These are phyloP conservation scores for Lampropteryx suffumata DNA, from an alignment of 2,888 invertebrate species.

Conservation along the genomic window DNA sequence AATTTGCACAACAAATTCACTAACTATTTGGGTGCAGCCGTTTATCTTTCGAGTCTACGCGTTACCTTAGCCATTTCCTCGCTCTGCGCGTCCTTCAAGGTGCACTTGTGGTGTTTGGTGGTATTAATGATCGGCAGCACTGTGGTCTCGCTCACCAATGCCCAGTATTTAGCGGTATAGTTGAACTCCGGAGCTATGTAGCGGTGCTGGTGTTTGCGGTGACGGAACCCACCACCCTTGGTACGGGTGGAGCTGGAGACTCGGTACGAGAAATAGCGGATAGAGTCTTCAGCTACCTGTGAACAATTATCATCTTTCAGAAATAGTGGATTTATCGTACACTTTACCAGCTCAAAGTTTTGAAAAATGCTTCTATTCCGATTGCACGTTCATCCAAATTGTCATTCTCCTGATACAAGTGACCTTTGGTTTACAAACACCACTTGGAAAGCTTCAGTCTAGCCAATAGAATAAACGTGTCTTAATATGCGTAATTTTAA, in stretches of 20 bases:
- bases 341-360: too few relatives aligned
- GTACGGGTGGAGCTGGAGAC: constrained; percentile 74
- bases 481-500: too few relatives aligned
- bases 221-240: constrained; percentile 71
- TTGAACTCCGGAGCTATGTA: constrained; percentile 77
- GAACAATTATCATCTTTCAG: background rate
- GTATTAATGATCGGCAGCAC: constrained; percentile 53
- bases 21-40: too few relatives aligned
- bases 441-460: too few relatives aligned
- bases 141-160: constrained; percentile 72
- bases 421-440: too few relatives aligned
- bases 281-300: constrained; percentile 69
- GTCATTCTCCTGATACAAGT: too few relatives aligned
- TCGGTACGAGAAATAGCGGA: constrained; percentile 72
- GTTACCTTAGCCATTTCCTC: constrained; percentile 72
- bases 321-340: too few relatives aligned
- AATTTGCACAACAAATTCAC: too few relatives aligned
- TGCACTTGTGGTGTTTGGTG: constrained; percentile 70
- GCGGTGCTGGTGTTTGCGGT: constrained; percentile 72
- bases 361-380: too few relatives aligned
- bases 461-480: too few relatives aligned
- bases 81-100: constrained; percentile 67
- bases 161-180: constrained; percentile 76
- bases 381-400: too few relatives aligned
- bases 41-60: too few relatives aligned